Evolutionary conservation across 2,113 vertebrate genomes (phyloP).

Genomic region (Pyrgilauda ruficollis): DNA sequence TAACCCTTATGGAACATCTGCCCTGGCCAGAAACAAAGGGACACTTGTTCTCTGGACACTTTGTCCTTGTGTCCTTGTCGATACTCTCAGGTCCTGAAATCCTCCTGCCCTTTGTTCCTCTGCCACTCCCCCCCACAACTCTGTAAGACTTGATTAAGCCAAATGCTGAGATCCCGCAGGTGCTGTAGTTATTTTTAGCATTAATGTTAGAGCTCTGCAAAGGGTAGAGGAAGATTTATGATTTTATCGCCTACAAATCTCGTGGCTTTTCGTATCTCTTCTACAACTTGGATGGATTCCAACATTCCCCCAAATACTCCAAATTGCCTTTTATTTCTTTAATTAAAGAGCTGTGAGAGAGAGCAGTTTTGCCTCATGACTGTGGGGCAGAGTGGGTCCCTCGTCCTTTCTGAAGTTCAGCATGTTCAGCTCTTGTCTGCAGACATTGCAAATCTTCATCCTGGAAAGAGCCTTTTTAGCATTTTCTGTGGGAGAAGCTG

Average conservation of each 20-base stretch:
- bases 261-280: background rate
- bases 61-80: background rate
- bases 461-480: background rate
- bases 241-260: constrained; percentile 44
- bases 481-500: background rate
- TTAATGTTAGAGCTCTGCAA: constrained; percentile 33
- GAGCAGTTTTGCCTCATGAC: background rate
- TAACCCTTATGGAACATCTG: constrained; percentile 14
- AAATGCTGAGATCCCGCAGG: background rate
- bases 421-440: background rate
- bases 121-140: background rate
- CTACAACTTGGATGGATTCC: constrained; percentile 14
- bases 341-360: background rate
- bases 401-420: background rate
- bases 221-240: constrained; percentile 46
- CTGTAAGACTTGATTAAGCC: constrained; percentile 45
- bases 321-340: constrained; percentile 30
- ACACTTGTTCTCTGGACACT: background rate
- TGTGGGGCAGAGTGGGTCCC: background rate
- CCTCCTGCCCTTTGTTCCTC: constrained; percentile 3
- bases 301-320: background rate
- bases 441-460: background rate
- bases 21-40: background rate
- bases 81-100: background rate
- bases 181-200: constrained; percentile 61